Base-by-base conservation (phyloP, 2,888 invertebrate genomes). In the Erynnis tages region DNA sequence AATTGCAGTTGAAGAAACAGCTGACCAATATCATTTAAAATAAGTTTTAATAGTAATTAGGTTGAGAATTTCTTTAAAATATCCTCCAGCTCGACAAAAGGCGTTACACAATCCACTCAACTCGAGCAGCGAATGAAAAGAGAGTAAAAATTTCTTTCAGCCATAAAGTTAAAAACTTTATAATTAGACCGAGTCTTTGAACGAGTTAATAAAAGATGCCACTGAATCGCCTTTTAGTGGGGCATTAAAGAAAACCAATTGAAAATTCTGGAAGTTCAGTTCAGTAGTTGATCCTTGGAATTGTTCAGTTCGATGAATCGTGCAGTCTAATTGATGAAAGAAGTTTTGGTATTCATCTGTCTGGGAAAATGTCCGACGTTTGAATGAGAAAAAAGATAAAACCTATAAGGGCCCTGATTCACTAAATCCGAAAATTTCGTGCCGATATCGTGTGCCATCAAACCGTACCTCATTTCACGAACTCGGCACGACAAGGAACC, bases 121-220 rank as follows among this genome's bases (percentile, higher is more conserved):
- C 14, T 49, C 19, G 30, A 27, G 40, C 19, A 21, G 21, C 25
- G 48, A 49, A 30, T 34, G 41, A 41, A 49, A 49, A 23, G 29
- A 40, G 11, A 34, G 23, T 34, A 49, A 48, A 40, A 34, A 27
- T 32, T 25, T 41, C 34, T 16, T 23, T 25, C 49, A 41, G 25
- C 49, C 41, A 49, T 41, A 49, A 49, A 49, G 41, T 49, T 43
- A 13, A 43, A 50, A 50, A 50, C 50, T 50, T 50, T 50, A 50
- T 50, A 50, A 50, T 50, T 50, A 50, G 43, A 43, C 37, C 34
- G 19, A 29, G 25, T 34, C 49, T 50, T 49, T 43, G 35, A 27
- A 50, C 43, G 35, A 50, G 43, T 50, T 50, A 44, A 43, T 50
- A 50, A 50, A 50, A 44, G 50, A 49, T 41, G 50, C 50, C 43